Conservation (phyloP, 2,888 invertebrate genomes). For the Cartodere bifasciata region DNA sequence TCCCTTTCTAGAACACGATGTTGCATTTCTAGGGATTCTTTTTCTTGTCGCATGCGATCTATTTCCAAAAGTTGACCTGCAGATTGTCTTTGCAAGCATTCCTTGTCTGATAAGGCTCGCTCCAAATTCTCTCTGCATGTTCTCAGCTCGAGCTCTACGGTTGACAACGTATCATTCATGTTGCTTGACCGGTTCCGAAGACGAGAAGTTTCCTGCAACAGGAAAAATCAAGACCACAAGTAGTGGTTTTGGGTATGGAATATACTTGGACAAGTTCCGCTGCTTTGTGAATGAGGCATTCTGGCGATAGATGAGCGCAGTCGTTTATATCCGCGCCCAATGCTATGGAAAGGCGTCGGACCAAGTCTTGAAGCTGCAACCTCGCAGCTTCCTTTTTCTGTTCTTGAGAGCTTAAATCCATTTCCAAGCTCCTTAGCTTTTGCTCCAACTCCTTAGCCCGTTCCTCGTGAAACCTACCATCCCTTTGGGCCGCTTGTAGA, state of each 20-base stretch:
- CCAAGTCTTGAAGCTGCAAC: slow-evolving; percentile 53
- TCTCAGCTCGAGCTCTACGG: slow-evolving; percentile 51
- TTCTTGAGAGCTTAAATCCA: slow-evolving; percentile 59
- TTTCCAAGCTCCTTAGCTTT: slow-evolving; percentile 58
- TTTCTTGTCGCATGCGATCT: slow-evolving; percentile 62
- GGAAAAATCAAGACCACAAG: not conserved
- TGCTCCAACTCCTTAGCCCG: slow-evolving; percentile 64
- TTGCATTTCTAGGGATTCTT: slow-evolving; percentile 60
- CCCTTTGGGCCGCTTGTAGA: slow-evolving; percentile 62
- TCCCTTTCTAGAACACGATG: slow-evolving; percentile 63
- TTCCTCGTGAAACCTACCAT: slow-evolving; percentile 50
- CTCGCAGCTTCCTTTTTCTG: slow-evolving; percentile 61
- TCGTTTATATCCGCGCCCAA: slow-evolving; percentile 60
- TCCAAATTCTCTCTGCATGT: slow-evolving; percentile 54
- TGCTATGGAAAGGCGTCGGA: slow-evolving; percentile 58
- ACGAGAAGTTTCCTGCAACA: slow-evolving; percentile 30
- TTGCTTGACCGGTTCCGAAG: slow-evolving; percentile 37
- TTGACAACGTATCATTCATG: slow-evolving; percentile 46
- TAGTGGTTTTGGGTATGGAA: slow-evolving; percentile 1
- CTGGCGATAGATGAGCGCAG: slow-evolving; percentile 50
- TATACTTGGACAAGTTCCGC: slow-evolving; percentile 60
- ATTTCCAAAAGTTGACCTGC: slow-evolving; percentile 58
- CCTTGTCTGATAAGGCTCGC: slow-evolving; percentile 53
- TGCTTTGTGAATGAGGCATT: slow-evolving; percentile 62
- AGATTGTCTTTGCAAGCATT: slow-evolving; percentile 60